Evolutionary conservation across 2,797 vertebrate genomes (phyloP), one percentile per base, ranked within the genome.

Genomic region (Sphenopsis melanotis): DNA sequence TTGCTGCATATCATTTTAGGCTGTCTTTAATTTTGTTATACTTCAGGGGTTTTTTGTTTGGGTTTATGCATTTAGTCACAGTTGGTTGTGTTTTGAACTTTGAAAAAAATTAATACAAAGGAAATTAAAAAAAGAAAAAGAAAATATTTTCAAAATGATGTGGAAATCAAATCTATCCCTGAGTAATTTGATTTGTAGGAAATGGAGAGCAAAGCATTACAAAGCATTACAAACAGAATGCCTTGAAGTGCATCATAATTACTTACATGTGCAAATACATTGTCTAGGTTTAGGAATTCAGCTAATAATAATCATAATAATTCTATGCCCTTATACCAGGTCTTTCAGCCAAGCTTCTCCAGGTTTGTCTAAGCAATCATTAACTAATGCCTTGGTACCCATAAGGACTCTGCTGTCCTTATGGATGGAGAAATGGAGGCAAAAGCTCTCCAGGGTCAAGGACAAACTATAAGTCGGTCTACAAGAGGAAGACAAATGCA

Each of bases 101-200:
- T 90, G 94, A 96, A 97, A 97, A 98, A 98, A 97, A 98, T 96
- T 97, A 98, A 98, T 97, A 97, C 97, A 96, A 97, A 98, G 97
- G 97, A 98, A 98, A 98, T 98, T 97, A 69, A 96, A 98, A 98
- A 98, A 98, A 97, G 95, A 97, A 97, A 97, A 97, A 98, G 96
- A 98, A 98, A 98, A 97, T 97, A 98, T 98, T 98, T 98, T 98
- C 95, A 97, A 98, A 98, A 98, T 98, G 95, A 98, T 97, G 98
- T 98, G 97, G 97, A 98, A 98, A 98, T 98, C 97, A 97, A 98
- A 98, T 98, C 97, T 98, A 96, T 83, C 96, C 97, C 93, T 97
- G 94, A 95, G 95, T 98, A 98, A 98, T 98, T 98, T 97, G 97
- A 98, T 98, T 98, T 98, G 97, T 95, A 98, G 97, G 97, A 98